Evolutionary conservation across 2,797 vertebrate genomes (phyloP).

Genomic region (Scomberomorus guttatus): DNA sequence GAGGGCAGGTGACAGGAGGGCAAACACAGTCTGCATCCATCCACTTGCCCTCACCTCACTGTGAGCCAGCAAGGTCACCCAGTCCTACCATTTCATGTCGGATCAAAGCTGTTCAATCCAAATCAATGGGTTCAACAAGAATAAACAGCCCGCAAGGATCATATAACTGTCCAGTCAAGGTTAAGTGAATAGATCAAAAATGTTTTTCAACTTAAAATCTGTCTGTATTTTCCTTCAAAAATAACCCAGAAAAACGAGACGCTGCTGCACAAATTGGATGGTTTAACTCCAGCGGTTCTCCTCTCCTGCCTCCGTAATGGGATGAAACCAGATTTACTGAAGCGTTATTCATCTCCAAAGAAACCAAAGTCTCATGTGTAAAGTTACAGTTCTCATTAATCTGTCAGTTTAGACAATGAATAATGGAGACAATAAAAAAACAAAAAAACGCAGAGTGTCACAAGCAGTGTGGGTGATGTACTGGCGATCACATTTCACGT

Average conservation of each 20-base stretch:
- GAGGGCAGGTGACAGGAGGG: slow-evolving; percentile 45
- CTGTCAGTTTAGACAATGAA: slow-evolving; percentile 69
- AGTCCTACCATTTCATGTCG: slow-evolving; percentile 61
- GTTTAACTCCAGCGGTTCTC: slow-evolving; percentile 40
- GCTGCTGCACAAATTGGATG: slow-evolving; percentile 41
- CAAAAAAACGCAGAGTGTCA: slow-evolving; percentile 62
- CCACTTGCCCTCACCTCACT: slow-evolving; percentile 28
- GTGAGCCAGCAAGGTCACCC: slow-evolving; percentile 62
- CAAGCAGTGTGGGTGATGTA: slow-evolving; percentile 77
- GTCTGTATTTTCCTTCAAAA: neutral
- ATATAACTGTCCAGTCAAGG: slow-evolving; percentile 43
- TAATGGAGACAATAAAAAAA: slow-evolving; percentile 73
- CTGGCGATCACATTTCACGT: slow-evolving; percentile 79
- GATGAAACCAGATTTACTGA: slow-evolving; percentile 46
- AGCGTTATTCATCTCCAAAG: slow-evolving; percentile 56
- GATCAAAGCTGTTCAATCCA: slow-evolving; percentile 66
- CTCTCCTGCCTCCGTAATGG: slow-evolving; percentile 29
- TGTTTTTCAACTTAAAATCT: slow-evolving; percentile 39
- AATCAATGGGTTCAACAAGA: slow-evolving; percentile 60
- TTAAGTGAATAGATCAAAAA: slow-evolving; percentile 25
- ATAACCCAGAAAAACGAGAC: slow-evolving; percentile 12
- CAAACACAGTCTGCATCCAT: slow-evolving; percentile 35
- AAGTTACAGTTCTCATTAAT: slow-evolving; percentile 69
- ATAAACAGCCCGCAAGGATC: slow-evolving; percentile 46
- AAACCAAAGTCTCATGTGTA: slow-evolving; percentile 68